Percentiles rank a stretch among this genome's conserved stretches.
phyloP scores from a whole-genome alignment of 2,888 invertebrate species.

The Sinotaia quadrata region DNA sequence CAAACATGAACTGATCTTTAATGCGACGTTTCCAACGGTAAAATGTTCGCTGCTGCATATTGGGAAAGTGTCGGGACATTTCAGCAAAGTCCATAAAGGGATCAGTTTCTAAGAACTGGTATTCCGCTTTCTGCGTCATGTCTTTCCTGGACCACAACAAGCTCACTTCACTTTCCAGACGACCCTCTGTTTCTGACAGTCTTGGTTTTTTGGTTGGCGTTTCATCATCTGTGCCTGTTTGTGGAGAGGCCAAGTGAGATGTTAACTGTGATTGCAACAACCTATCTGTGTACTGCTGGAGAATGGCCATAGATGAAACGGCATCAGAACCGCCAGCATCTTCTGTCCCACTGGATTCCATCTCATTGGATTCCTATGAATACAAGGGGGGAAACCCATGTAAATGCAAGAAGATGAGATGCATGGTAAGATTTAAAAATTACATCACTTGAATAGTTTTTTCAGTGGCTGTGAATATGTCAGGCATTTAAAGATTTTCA shows the following conservation, averaged over 20 bases:
- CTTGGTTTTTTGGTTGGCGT: constrained; percentile 6
- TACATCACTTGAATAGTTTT: no score
- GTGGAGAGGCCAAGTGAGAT: not conserved
- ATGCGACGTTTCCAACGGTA: constrained; percentile 45
- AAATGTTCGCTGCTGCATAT: constrained; percentile 44
- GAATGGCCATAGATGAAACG: constrained; percentile 16
- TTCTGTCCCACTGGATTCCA: no score
- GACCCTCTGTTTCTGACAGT: constrained; percentile 7
- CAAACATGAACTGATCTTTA: constrained; percentile 45
- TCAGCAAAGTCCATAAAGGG: constrained; percentile 44
- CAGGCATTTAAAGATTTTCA: no score
- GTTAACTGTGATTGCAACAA: constrained; percentile 4
- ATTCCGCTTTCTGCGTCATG: constrained; percentile 44
- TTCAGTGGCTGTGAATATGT: no score
- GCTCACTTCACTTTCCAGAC: constrained; percentile 15
- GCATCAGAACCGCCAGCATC: no score
- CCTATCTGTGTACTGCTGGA: constrained; percentile 19
- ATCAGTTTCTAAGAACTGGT: constrained; percentile 41
- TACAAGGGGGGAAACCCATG: not conserved
- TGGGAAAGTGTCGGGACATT: constrained; percentile 38
- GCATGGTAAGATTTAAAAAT: no score
- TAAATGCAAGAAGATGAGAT: no score
- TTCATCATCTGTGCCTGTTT: not conserved
- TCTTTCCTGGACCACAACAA: constrained; percentile 39
- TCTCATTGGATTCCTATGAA: not conserved